Base-by-base conservation (phyloP, 2,888 invertebrate genomes). In the Diplolepis rosae region DNA sequence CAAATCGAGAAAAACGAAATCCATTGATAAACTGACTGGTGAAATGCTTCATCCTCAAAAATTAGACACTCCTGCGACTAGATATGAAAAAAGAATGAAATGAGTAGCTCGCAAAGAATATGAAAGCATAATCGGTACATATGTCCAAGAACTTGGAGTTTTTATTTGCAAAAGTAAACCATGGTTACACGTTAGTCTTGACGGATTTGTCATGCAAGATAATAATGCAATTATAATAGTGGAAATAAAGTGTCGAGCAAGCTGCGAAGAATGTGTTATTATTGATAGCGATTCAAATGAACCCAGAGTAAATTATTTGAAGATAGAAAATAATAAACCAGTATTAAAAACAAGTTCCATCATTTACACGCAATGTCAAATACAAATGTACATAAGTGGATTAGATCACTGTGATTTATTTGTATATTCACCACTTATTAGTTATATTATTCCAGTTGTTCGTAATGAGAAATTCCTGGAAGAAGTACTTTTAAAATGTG, bases 101-200 rank as follows among this genome's bases (percentile, higher is more conserved):
- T 1, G 15, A 0, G n/a, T 50, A 9, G 65, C 65, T 6, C 30
- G n/a, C 1, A 13, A n/a, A 27, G 11, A 50, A 11, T 69, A 65
- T 30, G 52, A 69, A 65, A 5, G 4, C 1, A 2, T 30, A 39
- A n/a, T 6, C 30, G 18, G 24, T 1, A 11, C 4, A n/a, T 18
- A 24, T 51, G 27, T 68, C 18, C 4, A 35, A 9, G 3, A 39
- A 65, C 2, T 42, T 4, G 70, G 70, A 42, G 15, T 70, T 1
- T n/a, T 70, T 32, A 35, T 70, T 9, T 42, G 30, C n/a, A 5
- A 27, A n/a, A 56, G n/a, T n/a, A 66, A 70, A 2, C 66, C 70
- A 1, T 70, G 66, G 66, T 35, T 70, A 1, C 66, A 66, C 24
- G 56, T 56, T 22, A 66, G 70, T 22, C 45, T 52, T 0, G 54